phyloP scores from a whole-genome alignment of 2,113 vertebrate species.

The Sturnus vulgaris region DNA sequence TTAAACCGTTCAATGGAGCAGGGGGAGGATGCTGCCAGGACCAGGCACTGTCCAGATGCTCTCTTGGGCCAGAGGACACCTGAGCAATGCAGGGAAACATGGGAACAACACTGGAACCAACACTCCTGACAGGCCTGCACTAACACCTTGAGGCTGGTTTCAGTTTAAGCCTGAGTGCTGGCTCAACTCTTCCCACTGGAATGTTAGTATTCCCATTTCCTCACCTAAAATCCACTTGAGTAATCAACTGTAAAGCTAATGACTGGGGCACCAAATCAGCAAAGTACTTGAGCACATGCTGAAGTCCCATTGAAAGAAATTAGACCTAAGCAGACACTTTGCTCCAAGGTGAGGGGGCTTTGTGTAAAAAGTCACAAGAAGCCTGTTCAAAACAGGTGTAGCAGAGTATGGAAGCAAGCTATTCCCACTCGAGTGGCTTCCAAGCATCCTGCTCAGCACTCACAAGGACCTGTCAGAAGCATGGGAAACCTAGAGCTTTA shows the following conservation, averaged over 20 bases:
- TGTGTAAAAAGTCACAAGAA: neutral
- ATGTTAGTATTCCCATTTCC: neutral
- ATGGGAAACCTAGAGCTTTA: neutral
- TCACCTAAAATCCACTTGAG: constrained; percentile 30
- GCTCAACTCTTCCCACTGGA: neutral
- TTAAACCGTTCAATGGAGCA: neutral
- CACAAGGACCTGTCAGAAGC: neutral
- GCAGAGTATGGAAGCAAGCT: neutral
- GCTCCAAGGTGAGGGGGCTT: neutral
- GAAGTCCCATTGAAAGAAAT: constrained; percentile 36
- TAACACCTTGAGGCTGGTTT: neutral
- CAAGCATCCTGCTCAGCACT: neutral
- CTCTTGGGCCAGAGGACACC: neutral
- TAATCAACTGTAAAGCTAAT: constrained; percentile 42
- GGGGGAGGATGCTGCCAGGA: neutral
- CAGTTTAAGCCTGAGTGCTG: neutral
- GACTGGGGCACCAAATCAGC: constrained; percentile 28
- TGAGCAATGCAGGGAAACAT: accelerated
- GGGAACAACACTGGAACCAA: accelerated
- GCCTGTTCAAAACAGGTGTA: neutral
- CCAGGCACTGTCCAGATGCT: neutral
- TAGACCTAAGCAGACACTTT: neutral
- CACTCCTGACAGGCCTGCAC: accelerated
- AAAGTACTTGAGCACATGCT: constrained; percentile 12
- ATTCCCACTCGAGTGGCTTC: accelerated